Conservation (phyloP, 2,797 vertebrate genomes). For the Fistularia tabacaria region DNA sequence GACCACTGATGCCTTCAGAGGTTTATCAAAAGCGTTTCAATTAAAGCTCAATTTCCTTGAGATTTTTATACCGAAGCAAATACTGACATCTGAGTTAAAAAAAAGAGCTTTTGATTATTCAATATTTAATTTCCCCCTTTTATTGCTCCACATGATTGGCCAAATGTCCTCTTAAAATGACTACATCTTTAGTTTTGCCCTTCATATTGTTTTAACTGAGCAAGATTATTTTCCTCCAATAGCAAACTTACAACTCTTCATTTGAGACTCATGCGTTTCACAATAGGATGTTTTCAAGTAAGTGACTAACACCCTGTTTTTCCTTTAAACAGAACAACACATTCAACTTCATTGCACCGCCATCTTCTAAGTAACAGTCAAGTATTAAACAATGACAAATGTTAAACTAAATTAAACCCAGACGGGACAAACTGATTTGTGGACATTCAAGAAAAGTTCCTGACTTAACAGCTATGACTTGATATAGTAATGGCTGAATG, state of each 20-base stretch:
- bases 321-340: conserved; percentile 30
- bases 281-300: conserved; percentile 15
- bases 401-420: not conserved
- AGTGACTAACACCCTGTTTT: conserved; percentile 51
- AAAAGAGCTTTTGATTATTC: too few species aligned
- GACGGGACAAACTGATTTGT: conserved; percentile 9
- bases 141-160: too few species aligned
- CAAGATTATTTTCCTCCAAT: not conserved
- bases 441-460: conserved; percentile 30
- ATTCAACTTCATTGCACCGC: conserved; percentile 68
- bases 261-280: conserved; percentile 21
- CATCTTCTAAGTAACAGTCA: conserved; percentile 64
- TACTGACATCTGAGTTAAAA: too few species aligned
- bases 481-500: not conserved
- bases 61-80: too few species aligned
- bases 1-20: too few species aligned
- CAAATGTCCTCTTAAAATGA: too few species aligned
- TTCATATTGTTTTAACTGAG: too few species aligned
- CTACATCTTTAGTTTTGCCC: too few species aligned
- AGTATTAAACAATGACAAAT: conserved; percentile 40
- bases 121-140: too few species aligned
- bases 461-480: not conserved
- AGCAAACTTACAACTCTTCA: conserved; percentile 18
- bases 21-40: too few species aligned
- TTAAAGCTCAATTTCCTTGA: too few species aligned